Percentiles rank a stretch among this genome's conserved stretches.
These are phyloP conservation scores for Gallinago nigripennis DNA, from an alignment of 2,797 vertebrate genomes.

Conservation along the genomic window DNA sequence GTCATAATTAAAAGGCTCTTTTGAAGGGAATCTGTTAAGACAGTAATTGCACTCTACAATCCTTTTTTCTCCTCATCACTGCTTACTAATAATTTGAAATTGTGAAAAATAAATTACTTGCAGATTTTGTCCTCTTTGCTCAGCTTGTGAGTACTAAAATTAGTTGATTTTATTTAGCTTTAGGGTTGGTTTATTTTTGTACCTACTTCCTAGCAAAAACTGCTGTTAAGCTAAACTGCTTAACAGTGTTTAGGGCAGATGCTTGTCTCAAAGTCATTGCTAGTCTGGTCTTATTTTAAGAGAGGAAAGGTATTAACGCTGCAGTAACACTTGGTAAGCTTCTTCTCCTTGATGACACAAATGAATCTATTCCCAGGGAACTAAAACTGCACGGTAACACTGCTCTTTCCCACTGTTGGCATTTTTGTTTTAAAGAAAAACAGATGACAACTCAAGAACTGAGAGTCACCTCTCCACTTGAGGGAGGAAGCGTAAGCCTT, in stretches of 20 bases:
- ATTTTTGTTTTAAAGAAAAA: neutral
- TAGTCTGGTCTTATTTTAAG: neutral
- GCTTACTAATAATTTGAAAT: slow-evolving; percentile 50
- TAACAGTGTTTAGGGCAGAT: neutral
- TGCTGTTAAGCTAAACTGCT: neutral
- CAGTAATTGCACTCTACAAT: slow-evolving; percentile 13
- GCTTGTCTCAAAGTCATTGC: neutral
- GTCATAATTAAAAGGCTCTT: slow-evolving; percentile 46
- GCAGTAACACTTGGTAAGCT: neutral
- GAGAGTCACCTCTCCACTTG: neutral
- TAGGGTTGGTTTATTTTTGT: slow-evolving; percentile 34
- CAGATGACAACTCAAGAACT: neutral
- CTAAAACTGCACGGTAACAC: neutral
- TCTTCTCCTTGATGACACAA: neutral
- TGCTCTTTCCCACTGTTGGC: neutral
- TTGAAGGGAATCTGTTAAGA: slow-evolving; percentile 41
- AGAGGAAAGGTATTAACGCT: neutral
- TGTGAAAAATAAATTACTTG: slow-evolving; percentile 40
- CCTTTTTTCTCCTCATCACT: neutral
- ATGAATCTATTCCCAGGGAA: neutral
- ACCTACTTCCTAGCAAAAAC: slow-evolving; percentile 14
- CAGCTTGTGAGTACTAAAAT: slow-evolving; percentile 33
- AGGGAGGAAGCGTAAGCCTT: neutral
- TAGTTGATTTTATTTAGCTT: slow-evolving; percentile 45
- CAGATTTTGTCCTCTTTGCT: slow-evolving; percentile 6